These are phyloP conservation scores for Tringa solitaria DNA, from an alignment of 2,113 vertebrate genomes.

Conservation along the genomic window DNA sequence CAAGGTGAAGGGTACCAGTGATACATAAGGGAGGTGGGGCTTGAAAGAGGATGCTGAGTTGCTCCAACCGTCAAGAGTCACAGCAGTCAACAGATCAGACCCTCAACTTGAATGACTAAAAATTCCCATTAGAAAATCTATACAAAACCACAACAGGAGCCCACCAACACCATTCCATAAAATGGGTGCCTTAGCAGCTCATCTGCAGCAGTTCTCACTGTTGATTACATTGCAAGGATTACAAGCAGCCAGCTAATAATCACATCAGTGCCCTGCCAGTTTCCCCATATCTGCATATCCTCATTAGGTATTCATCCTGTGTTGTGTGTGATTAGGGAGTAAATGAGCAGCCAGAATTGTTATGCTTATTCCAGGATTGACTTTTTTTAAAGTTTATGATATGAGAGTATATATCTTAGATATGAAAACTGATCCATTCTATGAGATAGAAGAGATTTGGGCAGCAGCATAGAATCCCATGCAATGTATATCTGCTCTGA, in stretches of 20 bases:
- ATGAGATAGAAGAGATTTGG: not conserved
- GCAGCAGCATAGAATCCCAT: not conserved
- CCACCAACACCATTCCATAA: not conserved
- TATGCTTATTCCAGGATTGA: not conserved
- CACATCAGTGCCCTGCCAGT: not conserved
- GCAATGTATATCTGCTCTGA: not conserved
- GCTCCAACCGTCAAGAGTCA: not conserved
- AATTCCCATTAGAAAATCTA: not conserved
- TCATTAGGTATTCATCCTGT: not conserved
- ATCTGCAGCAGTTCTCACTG: not conserved
- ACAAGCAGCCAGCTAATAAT: not conserved
- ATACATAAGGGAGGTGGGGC: not conserved
- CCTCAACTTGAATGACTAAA: not conserved
- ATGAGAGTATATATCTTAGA: not conserved
- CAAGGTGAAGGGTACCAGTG: not conserved
- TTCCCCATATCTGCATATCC: not conserved
- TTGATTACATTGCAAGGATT: not conserved
- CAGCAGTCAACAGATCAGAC: not conserved
- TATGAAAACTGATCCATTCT: not conserved
- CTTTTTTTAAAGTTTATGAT: not conserved
- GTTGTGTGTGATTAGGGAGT: not conserved
- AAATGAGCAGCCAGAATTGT: not conserved
- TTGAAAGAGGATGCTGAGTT: not conserved
- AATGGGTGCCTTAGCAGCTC: not conserved
- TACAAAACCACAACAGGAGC: not conserved